Conservation (phyloP, 1,140 invertebrate genomes). For the Microvelia longipes region DNA sequence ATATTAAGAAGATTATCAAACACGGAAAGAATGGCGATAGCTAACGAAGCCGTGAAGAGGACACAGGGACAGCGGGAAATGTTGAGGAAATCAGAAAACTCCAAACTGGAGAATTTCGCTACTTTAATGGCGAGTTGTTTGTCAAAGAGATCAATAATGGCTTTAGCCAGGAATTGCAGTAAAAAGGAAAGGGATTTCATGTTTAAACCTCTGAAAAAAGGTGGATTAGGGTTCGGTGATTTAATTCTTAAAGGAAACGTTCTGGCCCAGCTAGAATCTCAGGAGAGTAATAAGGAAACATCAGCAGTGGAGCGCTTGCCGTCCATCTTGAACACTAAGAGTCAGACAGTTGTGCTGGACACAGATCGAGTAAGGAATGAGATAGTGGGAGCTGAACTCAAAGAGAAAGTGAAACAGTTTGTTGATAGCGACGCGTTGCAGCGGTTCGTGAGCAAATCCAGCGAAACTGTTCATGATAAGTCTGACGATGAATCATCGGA, state of each 20-base stretch:
- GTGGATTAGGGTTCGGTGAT: not conserved
- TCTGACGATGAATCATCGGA: no score
- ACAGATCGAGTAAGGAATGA: not conserved
- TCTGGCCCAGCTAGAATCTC: not conserved
- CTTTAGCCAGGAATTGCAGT: not conserved
- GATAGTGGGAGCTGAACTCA: not conserved
- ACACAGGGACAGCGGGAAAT: not conserved
- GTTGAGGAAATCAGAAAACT: not conserved
- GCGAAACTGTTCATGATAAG: no score
- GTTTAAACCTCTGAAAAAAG: not conserved
- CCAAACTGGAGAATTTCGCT: not conserved
- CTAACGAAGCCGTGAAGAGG: not conserved
- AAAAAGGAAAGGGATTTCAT: slow-evolving; percentile 2
- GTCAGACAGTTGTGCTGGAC: not conserved
- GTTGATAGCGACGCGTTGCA: not conserved
- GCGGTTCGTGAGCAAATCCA: no score
- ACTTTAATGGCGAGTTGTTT: not conserved
- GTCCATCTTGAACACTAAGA: not conserved
- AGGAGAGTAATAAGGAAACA: not conserved
- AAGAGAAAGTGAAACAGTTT: not conserved
- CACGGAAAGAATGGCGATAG: not conserved
- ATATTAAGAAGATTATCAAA: not conserved
- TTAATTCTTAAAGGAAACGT: not conserved
- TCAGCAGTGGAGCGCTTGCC: not conserved
- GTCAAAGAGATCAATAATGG: not conserved